Percentiles rank a stretch among this genome's conserved stretches.
Evolutionary conservation across 2,888 invertebrate species (phyloP).

Genomic region (Lysandra bellargus): DNA sequence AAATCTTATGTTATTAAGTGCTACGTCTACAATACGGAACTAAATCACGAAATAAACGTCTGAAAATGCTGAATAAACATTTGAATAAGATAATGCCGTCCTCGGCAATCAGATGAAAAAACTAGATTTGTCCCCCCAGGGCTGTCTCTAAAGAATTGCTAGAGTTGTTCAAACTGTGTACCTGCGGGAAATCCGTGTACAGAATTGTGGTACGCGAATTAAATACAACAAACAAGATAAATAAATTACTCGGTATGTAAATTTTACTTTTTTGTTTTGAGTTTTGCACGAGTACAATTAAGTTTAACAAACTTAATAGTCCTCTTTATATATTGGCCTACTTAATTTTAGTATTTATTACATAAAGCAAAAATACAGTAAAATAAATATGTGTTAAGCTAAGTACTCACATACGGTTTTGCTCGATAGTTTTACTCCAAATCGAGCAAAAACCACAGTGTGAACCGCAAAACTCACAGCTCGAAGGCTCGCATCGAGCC

Average conservation of each 20-base stretch:
- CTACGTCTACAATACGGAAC: not conserved
- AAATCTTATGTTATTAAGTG: not conserved
- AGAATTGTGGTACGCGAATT: not conserved
- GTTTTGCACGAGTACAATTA: not conserved
- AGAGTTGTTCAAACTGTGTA: not conserved
- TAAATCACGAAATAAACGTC: not conserved
- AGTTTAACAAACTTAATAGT: not conserved
- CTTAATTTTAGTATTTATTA: no score
- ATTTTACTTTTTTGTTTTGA: not conserved
- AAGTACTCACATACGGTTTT: no score
- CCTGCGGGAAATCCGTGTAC: constrained; percentile 1
- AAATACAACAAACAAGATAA: constrained; percentile 17
- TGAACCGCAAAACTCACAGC: no score
- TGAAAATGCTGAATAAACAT: constrained; percentile 10
- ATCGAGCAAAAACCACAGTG: no score
- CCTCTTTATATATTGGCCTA: no score
- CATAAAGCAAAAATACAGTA: no score
- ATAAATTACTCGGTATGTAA: not conserved
- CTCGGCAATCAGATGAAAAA: constrained; percentile 31
- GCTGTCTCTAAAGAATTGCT: constrained; percentile 1
- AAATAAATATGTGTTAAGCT: no score
- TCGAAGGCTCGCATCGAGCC: no score
- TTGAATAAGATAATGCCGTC: constrained; percentile 29
- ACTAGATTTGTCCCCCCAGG: constrained; percentile 7
- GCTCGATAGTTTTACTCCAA: no score